phyloP scores from a whole-genome alignment of 1,140 invertebrate species.

The Rhopalosiphum padi region DNA sequence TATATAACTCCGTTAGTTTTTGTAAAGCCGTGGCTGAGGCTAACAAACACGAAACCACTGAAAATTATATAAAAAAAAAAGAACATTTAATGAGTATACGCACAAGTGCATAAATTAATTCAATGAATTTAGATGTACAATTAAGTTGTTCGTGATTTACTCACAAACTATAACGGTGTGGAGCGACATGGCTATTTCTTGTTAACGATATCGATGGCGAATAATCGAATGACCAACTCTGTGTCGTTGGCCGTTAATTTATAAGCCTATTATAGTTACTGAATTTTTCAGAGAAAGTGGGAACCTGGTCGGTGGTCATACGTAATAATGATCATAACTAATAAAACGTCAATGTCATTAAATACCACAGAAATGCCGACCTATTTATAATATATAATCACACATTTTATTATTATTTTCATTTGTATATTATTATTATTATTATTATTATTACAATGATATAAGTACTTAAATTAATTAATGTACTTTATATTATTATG shows the following conservation, averaged over 20 bases:
- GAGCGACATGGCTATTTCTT: background rate
- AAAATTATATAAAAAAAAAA: background rate
- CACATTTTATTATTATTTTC: background rate
- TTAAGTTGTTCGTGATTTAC: background rate
- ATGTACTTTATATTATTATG: background rate
- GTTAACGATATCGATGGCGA: background rate
- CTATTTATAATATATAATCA: background rate
- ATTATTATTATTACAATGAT: background rate
- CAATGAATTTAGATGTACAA: background rate
- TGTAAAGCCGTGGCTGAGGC: background rate
- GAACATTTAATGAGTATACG: background rate
- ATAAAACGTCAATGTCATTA: background rate
- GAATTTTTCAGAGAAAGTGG: conserved; percentile 33
- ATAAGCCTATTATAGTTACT: background rate
- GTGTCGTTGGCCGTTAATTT: background rate
- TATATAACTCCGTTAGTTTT: conserved; percentile 69
- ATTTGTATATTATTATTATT: background rate
- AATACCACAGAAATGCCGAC: background rate
- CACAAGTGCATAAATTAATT: background rate
- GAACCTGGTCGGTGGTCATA: conserved; percentile 12
- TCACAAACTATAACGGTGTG: background rate
- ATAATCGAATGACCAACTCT: conserved; percentile 24
- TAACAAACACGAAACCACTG: conserved; percentile 38
- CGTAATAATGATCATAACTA: background rate
- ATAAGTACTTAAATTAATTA: background rate